Evolutionary conservation across 2,113 vertebrate genomes (phyloP), one percentile per base, ranked within the genome.

Genomic region (Eupsittula cactorum): DNA sequence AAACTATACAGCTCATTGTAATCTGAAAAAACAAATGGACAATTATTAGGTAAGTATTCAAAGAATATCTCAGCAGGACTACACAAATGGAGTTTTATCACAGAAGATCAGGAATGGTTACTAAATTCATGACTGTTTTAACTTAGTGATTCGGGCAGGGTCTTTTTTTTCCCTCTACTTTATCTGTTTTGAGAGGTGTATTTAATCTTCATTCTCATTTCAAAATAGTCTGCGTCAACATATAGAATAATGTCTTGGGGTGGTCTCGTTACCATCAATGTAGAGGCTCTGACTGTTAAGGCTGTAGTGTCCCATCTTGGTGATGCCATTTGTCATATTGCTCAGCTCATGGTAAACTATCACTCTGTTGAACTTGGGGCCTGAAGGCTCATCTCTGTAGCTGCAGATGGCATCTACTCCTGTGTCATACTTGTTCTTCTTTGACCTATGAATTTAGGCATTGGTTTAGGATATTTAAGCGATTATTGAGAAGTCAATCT

Each of bases 261-360:
- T 19, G 13, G 11, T 62, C 9, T 42, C 8, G 1, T 93, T 92
- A 95, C 88, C 98, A 14, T 57, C 41, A 42, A 97, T 2, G 3
- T 68, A 89, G 62, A 96, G 95, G 67, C 70, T 98, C 70, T 88
- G 90, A 17, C n/a, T 91, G 29, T 92, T 83, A 14, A 98, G 86
- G 39, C 25, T 74, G 64, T 97, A 98, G 86, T 28, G 75, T 24
- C 96, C 97, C 78, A 98, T 37, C 50, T 47, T 62, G 35, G 96
- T 98, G 94, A 96, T 27, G 52, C 82, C 47, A 10, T 87, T n/a
- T 37, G 92, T 96, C 85, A 91, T 75, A 35, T 92, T 92, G 53
- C 86, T 97, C 49, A 98, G 78, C 65, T 98, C 97, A 19, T 3
- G 90, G 80, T 98, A 98, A 18, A 98, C 5, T 2, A 2, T 59